Base-by-base conservation (phyloP, 2,113 vertebrate species). In the Athene noctua region DNA sequence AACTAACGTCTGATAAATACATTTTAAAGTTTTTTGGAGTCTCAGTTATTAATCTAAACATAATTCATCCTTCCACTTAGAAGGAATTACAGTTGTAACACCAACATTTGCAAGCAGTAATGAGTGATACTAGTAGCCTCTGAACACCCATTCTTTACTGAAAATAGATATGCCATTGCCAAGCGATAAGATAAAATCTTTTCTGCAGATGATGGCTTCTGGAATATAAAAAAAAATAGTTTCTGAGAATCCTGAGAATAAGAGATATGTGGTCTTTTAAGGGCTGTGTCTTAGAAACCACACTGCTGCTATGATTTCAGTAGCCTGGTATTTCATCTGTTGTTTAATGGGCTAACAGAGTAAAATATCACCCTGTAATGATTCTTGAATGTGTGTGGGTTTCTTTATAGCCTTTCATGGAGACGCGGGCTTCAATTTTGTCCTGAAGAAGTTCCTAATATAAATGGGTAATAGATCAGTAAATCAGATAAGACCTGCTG, bases 351-450 rank as follows among this genome's bases (percentile, higher is more conserved):
- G 63, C 86, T 92, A 96, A 96, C 83, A 58, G 88, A 58, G 80
- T 97, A 97, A 97, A 97, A 97, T 96, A 96, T 80, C 81, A 80
- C 94, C 91, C 90, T 74, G 58, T 93, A 94, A 95, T 94, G 88
- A 89, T 88, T 97, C 91, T 85, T 89, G 92, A 97, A 91, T 96
- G 95, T 87, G 79, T 96, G 91, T 81, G 80, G 89, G 70, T 91
- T 95, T 96, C 94, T 97, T 97, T 96, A 97, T 93, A 63, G 93
- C 92, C 51, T 92, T 85, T 92, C 80, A 22, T 25, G 30, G 94
- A 94, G 73, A 95, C 3, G 0, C 62, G 87, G 95, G 49, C 95
- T 97, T 95, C 93, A 92, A 36, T 97, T 96, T 92, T 80, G 88
- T 92, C 66, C 85, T 47, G 57, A 90, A 94, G 91, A 97, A 90